Base-by-base conservation (phyloP, 37 sponge, comb jelly and placozoan species). In the Cliona cf. orientalis region DNA sequence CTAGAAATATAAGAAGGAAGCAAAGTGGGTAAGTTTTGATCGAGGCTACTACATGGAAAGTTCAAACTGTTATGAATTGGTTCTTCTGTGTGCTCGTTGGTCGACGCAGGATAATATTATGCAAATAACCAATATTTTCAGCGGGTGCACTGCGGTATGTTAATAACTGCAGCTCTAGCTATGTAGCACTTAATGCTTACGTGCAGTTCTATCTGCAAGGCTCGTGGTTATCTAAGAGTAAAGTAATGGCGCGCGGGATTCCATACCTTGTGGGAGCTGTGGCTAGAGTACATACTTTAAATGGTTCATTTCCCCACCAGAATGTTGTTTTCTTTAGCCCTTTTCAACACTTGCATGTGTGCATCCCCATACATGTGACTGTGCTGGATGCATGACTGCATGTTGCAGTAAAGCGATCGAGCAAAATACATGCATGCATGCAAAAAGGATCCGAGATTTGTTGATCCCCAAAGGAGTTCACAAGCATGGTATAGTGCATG, bases 221-320 rank as follows among this genome's bases (percentile, higher is more conserved):
- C n/a, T n/a, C n/a, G n/a, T n/a, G n/a, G n/a, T n/a, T n/a, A n/a
- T n/a, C n/a, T 49, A 11, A 49, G 55, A 49, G 55, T 49, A 49
- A 49, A 49, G 55, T 49, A 49, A 49, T n/a, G n/a, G n/a, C n/a
- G n/a, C n/a, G n/a, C n/a, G n/a, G 26, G 28, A 61, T 61, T 61
- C 63, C 63, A 61, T 26, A 21, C 45, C 26, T 70, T 31, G 44
- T 35, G 28, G 60, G 76, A 59, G 58, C 60, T 38, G 58, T 37
- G n/a, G 5, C 7, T 59, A 25, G 49, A 71, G 72, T 56, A 42
- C 74, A 74, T 74, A 56, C 12, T 42, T 66, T 41, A 31, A 42
- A 53, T 74, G 74, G 37, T 74, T 56, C 74, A 74, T 53, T 74
- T 57, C 74, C 53, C 58, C 23, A 29, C 9, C 49, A 74, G 58